Evolutionary conservation across 2,797 vertebrate species (phyloP).

Genomic region (Oreortyx pictus): DNA sequence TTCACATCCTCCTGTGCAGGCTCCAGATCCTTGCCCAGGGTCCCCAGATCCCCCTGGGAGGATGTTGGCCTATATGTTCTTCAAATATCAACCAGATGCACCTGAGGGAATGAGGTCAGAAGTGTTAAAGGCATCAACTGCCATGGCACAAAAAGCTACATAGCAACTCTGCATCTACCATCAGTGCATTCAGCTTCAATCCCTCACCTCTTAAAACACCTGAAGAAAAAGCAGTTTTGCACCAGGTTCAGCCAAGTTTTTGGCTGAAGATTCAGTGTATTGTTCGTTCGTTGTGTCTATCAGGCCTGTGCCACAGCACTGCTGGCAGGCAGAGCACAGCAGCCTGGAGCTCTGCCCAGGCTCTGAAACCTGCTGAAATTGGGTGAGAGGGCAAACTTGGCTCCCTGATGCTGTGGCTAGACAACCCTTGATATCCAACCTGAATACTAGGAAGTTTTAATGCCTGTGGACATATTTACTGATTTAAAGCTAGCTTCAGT

Average conservation of each 20-base stretch:
- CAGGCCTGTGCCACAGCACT: not conserved
- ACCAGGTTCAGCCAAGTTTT: slow-evolving; percentile 16
- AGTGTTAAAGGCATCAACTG: not conserved
- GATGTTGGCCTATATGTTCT: not conserved
- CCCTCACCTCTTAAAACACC: not conserved
- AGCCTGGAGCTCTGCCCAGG: not conserved
- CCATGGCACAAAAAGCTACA: not conserved
- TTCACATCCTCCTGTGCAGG: not conserved
- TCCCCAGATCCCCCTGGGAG: not conserved
- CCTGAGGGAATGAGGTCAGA: not conserved
- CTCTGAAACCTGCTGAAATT: slow-evolving; percentile 1
- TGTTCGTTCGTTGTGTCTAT: slow-evolving; percentile 29
- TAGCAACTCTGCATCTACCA: not conserved
- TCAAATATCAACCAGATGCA: not conserved
- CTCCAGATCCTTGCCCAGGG: not conserved
- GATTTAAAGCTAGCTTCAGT: not conserved
- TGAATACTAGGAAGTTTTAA: not conserved
- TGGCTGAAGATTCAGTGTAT: not conserved
- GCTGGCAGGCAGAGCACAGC: not conserved
- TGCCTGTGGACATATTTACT: not conserved
- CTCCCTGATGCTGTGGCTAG: not conserved
- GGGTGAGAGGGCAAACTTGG: not conserved
- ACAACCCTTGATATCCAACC: not conserved
- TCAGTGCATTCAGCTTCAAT: not conserved
- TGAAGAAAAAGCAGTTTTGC: not conserved